Base-by-base conservation (phyloP, 1,140 invertebrate species). In the Euwallacea fornicatus region DNA sequence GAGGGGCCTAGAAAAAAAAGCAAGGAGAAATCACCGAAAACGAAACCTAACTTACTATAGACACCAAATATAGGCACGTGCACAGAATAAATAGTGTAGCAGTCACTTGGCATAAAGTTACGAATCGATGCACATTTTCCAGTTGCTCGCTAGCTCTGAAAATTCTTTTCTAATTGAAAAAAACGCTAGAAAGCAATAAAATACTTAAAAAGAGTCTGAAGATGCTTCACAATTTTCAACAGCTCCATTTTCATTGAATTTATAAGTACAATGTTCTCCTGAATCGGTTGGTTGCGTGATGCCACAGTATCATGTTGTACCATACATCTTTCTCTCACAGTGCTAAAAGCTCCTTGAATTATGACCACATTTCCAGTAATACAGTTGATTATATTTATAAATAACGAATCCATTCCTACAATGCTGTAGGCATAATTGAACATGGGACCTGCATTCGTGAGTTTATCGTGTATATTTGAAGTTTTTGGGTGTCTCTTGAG, bases 381-480 rank as follows among this genome's bases (percentile, higher is more conserved):
- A 66, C 75, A 76, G 73, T 80, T 80, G 71, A 80, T 76, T 41
- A 79, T 76, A 62, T 79, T 78, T 77, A 79, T 80, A 66, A 79
- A 78, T 42, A 80, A 50, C 4, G 77, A 76, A 56, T 80, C 79
- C 72, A 79, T 78, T 6, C 78, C 79, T 41, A 78, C 74, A 16
- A 80, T 76, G 46, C 76, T 79, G 43, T 77, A 78, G 2, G 76
- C 76, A 60, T 79, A 79, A 10, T 75, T 77, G 69, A 76, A 76
- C 76, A 79, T 80, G 11, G 79, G 78, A 8, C 71, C 70, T 72
- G 33, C 4, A 72, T 54, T 33, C 21, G 21, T 33, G 4, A 4
- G 21, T 33, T 33, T 33, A 33, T 33, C 1, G 21, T 33, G 21
- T 47, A 53, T 13, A 43, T 58, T 44, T n/a, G 54, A 21, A 47